These are phyloP conservation scores for Aphidius gifuensis DNA, from an alignment of 1,140 invertebrate species.

Conservation along the genomic window DNA sequence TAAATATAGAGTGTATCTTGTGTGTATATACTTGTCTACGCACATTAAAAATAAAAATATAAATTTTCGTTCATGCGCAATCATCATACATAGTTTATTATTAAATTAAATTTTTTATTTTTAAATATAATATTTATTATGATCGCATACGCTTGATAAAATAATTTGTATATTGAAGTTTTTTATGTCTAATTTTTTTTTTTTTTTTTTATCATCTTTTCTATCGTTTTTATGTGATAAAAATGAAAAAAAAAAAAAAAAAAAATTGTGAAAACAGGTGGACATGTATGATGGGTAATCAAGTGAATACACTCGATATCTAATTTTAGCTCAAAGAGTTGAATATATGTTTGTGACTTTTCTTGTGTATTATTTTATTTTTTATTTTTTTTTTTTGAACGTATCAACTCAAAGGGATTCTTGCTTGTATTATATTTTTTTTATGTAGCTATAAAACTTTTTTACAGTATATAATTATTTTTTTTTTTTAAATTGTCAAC, in stretches of 20 bases:
- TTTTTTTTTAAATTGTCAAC: no score
- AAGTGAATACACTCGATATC: constrained; percentile 45
- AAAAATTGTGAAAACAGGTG: constrained; percentile 4
- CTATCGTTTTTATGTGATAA: no score
- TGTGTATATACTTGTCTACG: constrained; percentile 1
- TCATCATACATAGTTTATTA: neutral
- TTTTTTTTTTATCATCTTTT: no score
- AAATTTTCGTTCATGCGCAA: neutral
- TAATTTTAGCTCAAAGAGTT: constrained; percentile 51
- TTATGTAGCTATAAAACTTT: neutral
- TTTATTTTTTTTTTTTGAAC: constrained; percentile 4
- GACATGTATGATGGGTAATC: constrained; percentile 30
- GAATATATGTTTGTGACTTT: constrained; percentile 22
- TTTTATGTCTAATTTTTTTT: no score
- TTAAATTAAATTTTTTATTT: neutral
- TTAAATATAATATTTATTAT: neutral
- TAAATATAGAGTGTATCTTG: constrained; percentile 15
- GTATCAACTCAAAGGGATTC: no score
- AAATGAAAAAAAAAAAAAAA: neutral
- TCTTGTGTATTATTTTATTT: constrained; percentile 6
- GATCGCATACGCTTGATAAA: neutral
- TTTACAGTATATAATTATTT: neutral
- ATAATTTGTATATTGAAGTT: neutral
- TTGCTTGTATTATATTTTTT: no score
- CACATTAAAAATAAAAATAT: neutral